Evolutionary conservation across 2,797 vertebrate genomes (phyloP), one percentile per base, ranked within the genome.

Genomic region (Cynodonichthys magdalenae): DNA sequence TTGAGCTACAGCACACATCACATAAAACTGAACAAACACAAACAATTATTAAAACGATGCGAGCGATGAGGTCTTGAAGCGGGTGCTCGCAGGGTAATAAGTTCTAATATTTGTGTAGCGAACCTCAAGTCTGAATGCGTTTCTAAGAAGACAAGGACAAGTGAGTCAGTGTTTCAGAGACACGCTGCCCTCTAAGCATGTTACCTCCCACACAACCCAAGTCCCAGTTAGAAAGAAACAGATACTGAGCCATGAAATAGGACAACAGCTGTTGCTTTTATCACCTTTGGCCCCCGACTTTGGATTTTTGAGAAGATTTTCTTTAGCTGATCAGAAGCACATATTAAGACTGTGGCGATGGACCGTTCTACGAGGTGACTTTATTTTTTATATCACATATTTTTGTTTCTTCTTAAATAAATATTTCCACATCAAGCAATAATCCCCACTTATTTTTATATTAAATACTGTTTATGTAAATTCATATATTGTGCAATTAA

Each of bases 81-180:
- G 12, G 53, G 6, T 8, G 1, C 49, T 46, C 36, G 15, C 15
- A 6, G 18, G 4, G 46, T 39, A 34, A 53, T 47, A 17, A 34
- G 39, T 1, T 29, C 4, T 31, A 6, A 65, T 10, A 34, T 18
- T 31, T 45, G 1, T 3, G 27, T 10, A 31, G 54, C 11, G 15
- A 58, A 59, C 42, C 5, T 5, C 18, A 45, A 50, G 10, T 66
- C 45, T 45, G 20, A 14, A 17, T 15, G 47, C 67, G 0, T 53
- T 52, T 59, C 15, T 64, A 34, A 49, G 52, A 66, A 41, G 53
- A 28, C 1, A 31, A 74, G 51, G 56, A 65, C n/a, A 24, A 65
- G 53, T 79, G 79, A 83, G 34, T 80, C 61, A 67, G 66, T 48
- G 29, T 61, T 68, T 63, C n/a, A 59, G 66, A 66, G 45, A 15